These are phyloP conservation scores for Ceratina australensis DNA, from an alignment of 1,140 invertebrate species.

Conservation along the genomic window DNA sequence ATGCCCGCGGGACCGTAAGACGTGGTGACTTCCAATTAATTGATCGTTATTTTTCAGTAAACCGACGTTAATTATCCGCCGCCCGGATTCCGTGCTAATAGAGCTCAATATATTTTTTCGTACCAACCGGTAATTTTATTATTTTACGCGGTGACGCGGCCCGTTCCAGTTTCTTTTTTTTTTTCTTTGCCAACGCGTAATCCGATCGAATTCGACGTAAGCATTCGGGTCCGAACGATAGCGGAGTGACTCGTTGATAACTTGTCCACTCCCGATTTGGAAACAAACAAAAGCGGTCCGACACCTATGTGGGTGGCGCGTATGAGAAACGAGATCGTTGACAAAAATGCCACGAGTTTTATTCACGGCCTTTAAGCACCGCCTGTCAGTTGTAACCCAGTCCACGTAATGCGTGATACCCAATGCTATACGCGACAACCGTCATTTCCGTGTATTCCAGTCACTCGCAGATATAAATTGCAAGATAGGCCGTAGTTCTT, in stretches of 20 bases:
- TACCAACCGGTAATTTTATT: not conserved
- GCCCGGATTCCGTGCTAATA: not conserved
- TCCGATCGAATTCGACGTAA: slow-evolving; percentile 26
- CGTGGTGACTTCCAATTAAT: slow-evolving; percentile 18
- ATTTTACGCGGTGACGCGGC: no score
- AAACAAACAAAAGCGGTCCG: slow-evolving; percentile 15
- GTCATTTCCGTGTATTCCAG: slow-evolving; percentile 66
- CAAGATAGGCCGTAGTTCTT: not conserved
- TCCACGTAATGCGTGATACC: slow-evolving; percentile 13
- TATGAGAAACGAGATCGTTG: slow-evolving; percentile 37
- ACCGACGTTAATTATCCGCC: slow-evolving; percentile 27
- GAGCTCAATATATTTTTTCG: not conserved
- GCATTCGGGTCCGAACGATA: slow-evolving; percentile 20
- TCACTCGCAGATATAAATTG: slow-evolving; percentile 23
- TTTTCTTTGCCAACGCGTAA: not conserved
- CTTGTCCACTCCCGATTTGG: slow-evolving; percentile 20
- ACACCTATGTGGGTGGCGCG: slow-evolving; percentile 29
- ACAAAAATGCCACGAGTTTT: slow-evolving; percentile 37
- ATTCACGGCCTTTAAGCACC: not conserved
- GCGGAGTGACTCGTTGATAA: slow-evolving; percentile 29
- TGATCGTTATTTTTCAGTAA: slow-evolving; percentile 17
- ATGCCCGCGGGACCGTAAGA: not conserved
- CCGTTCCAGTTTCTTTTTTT: not conserved
- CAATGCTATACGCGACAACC: slow-evolving; percentile 45
- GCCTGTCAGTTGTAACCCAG: not conserved